Evolutionary conservation across 1,140 invertebrate genomes (phyloP), one percentile per base, ranked within the genome.

Genomic region (Pararge aegeria): DNA sequence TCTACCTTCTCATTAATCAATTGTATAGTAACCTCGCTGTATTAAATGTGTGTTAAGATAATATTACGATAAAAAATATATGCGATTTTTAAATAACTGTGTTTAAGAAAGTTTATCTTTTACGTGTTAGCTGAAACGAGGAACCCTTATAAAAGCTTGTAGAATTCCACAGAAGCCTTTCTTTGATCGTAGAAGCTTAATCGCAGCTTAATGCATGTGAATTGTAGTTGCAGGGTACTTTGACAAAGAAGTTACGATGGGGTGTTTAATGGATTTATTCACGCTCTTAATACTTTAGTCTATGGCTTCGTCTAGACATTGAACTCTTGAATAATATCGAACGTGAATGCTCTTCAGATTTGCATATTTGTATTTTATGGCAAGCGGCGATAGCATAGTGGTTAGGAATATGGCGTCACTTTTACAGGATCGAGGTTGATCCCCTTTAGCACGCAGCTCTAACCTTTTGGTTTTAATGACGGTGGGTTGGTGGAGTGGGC

Each of bases 281-380:
- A 48, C 16, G 44, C 6, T 20, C 44, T 49, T 24, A 19, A 20
- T 49, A 48, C 20, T 49, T 38, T 12, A 5, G 12, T 27, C 42
- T 54, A 61, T 13, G 58, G 58, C 58, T 61, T 61, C 58, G 58
- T 61, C 58, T 61, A 61, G 58, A 61, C 56, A 38, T 61, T 54
- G 46, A 46, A 37, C 12, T 34, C 20, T 55, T 55, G 50, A 24
- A 42, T 42, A 27, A 27, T 60, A 53, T 48, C 19, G 24, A 38
- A 20, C 15, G 50, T 30, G 0, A n/a, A 13, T 42, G 27, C 1
- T 42, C 16, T 18, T 1, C 16, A 13, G 2, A 7, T 16, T 0
- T 16, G 13, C 38, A 42, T 42, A 42, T 50, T 50, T 37, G 2
- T 37, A 37, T 37, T 37, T 27, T 27, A 27, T 27, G n/a, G n/a